Evolutionary conservation across 2,113 vertebrate species (phyloP), one percentile per base, ranked within the genome.

Genomic region (Todiramphus saurophagus): DNA sequence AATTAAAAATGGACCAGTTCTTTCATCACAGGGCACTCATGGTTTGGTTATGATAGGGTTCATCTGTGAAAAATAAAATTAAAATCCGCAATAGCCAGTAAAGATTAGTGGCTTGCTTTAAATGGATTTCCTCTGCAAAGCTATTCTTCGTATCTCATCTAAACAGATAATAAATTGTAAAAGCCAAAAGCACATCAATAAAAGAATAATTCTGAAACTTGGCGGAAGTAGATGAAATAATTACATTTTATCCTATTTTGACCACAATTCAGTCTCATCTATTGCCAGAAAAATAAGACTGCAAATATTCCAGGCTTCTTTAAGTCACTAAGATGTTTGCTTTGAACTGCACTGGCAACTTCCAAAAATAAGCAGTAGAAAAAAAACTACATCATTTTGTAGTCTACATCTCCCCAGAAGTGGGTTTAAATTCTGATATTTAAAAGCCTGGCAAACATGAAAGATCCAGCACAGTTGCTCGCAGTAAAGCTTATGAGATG

Each of bases 171-270:
- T 77, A 92, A 90, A 89, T 64, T 60, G 77, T 53, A 86, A 94
- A 93, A 95, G 91, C 83, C 94, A 92, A 92, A 93, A 93, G 86
- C 62, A 95, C 60, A 87, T 92, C 69, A 91, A 76, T 90, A 87
- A 96, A 95, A 95, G 60, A 94, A 72, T 69, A 94, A 93, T 87
- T 93, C 80, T 67, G 48, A 87, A 95, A 83, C 88, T 96, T 96
- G 92, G 89, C 90, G 87, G 86, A 89, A 87, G 83, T 87, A 85
- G 76, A 89, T 84, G 84, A 95, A 92, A 87, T 86, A 84, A 95
- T 96, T 92, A 89, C 17, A 82, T 75, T 93, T 96, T 89, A 95
- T 96, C 94, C 74, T 77, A 41, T 95, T 94, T 66, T 85, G 58
- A 94, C 86, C 73, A 91, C 18, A 33, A 46, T 68, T 94, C 77